Percentiles rank a stretch among this genome's conserved stretches.
Evolutionary conservation across 2,113 vertebrate genomes (phyloP).

Genomic region (Camelus bactrianus): DNA sequence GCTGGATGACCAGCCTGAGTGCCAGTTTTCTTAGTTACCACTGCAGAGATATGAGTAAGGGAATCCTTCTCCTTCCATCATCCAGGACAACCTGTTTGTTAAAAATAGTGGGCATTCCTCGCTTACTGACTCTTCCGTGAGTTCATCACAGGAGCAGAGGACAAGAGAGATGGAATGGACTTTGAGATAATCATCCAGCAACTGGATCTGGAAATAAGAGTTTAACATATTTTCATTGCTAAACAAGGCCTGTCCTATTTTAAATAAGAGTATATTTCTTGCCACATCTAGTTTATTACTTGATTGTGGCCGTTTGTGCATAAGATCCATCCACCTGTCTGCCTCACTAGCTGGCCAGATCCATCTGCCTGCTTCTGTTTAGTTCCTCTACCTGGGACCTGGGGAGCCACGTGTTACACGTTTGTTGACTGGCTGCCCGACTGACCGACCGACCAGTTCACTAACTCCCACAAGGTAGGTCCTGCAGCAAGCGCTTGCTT

Average conservation of each 20-base stretch:
- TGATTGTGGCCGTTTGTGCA: neutral
- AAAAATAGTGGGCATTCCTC: neutral
- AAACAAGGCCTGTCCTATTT: neutral
- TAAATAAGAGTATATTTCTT: slow-evolving; percentile 11
- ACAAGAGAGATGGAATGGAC: neutral
- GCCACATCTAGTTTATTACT: neutral
- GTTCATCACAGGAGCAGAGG: neutral
- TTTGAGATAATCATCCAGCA: neutral
- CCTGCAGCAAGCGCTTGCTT: neutral
- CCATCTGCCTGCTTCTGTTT: neutral
- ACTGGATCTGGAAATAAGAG: neutral
- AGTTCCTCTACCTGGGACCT: neutral
- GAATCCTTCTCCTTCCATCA: neutral
- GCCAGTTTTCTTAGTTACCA: neutral
- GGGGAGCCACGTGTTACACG: neutral
- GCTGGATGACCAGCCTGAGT: neutral
- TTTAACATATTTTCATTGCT: neutral
- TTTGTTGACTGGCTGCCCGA: neutral
- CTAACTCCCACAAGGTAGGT: neutral
- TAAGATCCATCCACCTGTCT: neutral
- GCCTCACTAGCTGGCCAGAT: neutral
- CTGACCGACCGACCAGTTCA: neutral
- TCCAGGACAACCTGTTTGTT: neutral
- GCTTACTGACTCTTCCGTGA: neutral
- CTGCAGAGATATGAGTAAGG: neutral